Base-by-base conservation (phyloP, 1,140 invertebrate genomes). In the Zaprionus gabonicus region DNA sequence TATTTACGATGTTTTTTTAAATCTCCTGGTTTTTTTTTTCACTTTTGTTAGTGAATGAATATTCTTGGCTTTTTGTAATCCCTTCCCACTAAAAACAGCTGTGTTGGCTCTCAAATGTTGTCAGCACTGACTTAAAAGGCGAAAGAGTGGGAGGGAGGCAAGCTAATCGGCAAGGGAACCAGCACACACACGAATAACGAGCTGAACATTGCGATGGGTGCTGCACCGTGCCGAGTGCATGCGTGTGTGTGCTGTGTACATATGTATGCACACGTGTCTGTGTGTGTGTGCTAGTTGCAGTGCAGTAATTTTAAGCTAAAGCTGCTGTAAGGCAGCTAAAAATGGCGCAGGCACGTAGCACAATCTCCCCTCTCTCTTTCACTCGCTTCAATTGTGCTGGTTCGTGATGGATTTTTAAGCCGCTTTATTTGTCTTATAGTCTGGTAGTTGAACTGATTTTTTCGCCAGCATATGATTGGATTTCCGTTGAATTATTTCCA, bases 301-400 rank as follows among this genome's bases (percentile, higher is more conserved):
- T 71, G 74, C 81, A 88, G 75, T 90, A 81, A 80, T 80, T 88
- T 85, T 71, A 74, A 76, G 72, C 72, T 65, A 85, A 85, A 85
- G 90, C 85, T 72, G 57, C 67, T 64, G 72, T 73, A 75, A 81
- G 71, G 59, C 78, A 73, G 55, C 56, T 69, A 66, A 65, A 77
- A 71, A 77, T 81, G 56, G 75, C 59, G 17, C 63, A 81, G 72
- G 79, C 85, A 88, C 85, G 85, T 88, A 79, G 38, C 38, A 23
- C n/a, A 60, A 25, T 20, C 25, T 23, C 13, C 20, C 6, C 15
- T 25, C 20, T 36, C 17, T 31, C 41, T 62, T 12, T 12, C 36
- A 3, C n/a, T 49, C 41, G 13, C 25, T 41, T 1, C 6, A 34
- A 44, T 28, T 58, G 7, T 7, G 41, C 20, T 25, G 17, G 44